Evolutionary conservation across 2,888 invertebrate species (phyloP), one percentile per base, ranked within the genome.

Genomic region (Ochropacha duplaris): DNA sequence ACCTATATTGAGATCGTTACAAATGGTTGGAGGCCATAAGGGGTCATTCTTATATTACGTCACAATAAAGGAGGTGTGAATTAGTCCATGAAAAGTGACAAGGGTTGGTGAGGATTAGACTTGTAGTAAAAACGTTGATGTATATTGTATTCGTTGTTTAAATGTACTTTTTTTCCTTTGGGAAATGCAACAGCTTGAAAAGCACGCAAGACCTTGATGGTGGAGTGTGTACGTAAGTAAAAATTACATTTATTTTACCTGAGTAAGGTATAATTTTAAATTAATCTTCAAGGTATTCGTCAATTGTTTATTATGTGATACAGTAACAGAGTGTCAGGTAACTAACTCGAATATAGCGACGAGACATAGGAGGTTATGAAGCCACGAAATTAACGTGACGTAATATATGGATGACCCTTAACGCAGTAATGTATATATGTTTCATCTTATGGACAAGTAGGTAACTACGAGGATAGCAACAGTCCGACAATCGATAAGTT

Each of bases 11-110:
- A 19, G 44, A 11, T 4, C 16, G 39, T 16, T 16, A 34, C 14
- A 1, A n/a, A 19, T 44, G 6, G 44, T 44, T 44, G 19, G 44
- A 9, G 44, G 44, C 19, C 44, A 50, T 22, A 24, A n/a, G 24
- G n/a, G 19, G 44, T 50, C 50, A 50, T 50, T 50, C 50, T 26
- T 50, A 50, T 50, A 44, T 50, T 50, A 50, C 50, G 50, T n/a
- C 24, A 14, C 50, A 26, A 22, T 26, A 50, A 24, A 26, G 9
- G 24, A 50, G 50, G 4, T 50, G 12, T 19, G 3, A n/a, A 5
- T 0, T n/a, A 16, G 6, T 39, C 39, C 39, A 39, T 39, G 39
- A 39, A 39, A 39, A 4, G 16, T 39, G 16, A n/a, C 39, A 31
- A 31, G 31, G 5, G 31, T 31, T 3, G 31, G 12, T 31, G 31